Percentiles rank a stretch among this genome's conserved stretches.
phyloP scores from a whole-genome alignment of 2,888 invertebrate species.

The Clunio marinus region DNA sequence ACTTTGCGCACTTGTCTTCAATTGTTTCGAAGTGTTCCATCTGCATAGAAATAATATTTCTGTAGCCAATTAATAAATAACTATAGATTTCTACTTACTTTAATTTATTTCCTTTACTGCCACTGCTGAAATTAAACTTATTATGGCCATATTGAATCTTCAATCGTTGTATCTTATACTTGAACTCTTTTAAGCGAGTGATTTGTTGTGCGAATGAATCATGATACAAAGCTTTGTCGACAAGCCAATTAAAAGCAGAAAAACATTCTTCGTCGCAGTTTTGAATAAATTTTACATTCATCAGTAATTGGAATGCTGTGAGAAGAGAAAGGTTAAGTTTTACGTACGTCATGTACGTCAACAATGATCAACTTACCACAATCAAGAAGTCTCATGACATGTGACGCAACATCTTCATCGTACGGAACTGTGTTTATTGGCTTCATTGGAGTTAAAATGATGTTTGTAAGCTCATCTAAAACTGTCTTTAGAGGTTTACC shows the following conservation, averaged over 20 bases:
- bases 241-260: constrained; percentile 48
- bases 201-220: constrained; percentile 50
- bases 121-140: constrained; percentile 44
- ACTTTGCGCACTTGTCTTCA: constrained; percentile 43
- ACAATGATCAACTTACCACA: constrained; percentile 59
- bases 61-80: too few species aligned
- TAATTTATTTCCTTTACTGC: constrained; percentile 40
- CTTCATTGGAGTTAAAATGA: neutral
- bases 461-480: constrained; percentile 58
- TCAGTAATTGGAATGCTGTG: constrained; percentile 23
- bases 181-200: constrained; percentile 49
- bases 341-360: too few species aligned
- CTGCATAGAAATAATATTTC: too few species aligned
- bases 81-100: constrained; percentile 44
- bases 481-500: constrained; percentile 56
- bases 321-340: neutral
- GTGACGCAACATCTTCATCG: constrained; percentile 58
- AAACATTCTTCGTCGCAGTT: constrained; percentile 49
- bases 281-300: constrained; percentile 43
- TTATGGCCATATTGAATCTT: constrained; percentile 50
- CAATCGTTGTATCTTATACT: constrained; percentile 49
- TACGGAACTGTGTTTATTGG: neutral
- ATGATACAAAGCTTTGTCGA: constrained; percentile 50
- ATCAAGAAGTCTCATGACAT: constrained; percentile 76
- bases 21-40: constrained; percentile 40